phyloP scores from a whole-genome alignment of 2,888 invertebrate genomes.

The Ennomos erosarius region DNA sequence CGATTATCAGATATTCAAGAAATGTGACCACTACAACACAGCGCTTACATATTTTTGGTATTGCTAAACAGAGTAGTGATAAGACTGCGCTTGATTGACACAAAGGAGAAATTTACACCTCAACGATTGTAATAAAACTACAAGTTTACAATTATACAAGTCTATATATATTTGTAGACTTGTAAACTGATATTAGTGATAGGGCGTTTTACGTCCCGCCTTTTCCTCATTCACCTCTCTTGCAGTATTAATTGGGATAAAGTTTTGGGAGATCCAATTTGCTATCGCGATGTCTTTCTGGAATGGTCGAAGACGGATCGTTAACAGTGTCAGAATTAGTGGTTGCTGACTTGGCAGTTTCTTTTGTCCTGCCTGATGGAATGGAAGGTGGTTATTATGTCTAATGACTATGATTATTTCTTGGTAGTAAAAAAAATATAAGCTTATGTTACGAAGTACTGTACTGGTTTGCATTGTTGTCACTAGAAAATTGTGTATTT shows the following conservation, averaged over 20 bases:
- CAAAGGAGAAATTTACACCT: too few relatives aligned
- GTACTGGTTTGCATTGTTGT: too few relatives aligned
- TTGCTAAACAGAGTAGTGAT: too few relatives aligned
- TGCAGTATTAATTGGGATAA: slow-evolving; percentile 32
- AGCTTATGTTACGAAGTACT: too few relatives aligned
- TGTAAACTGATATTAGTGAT: background rate
- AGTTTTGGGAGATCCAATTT: slow-evolving; percentile 37
- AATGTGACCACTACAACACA: background rate
- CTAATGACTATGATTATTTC: too few relatives aligned
- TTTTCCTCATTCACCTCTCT: slow-evolving; percentile 31
- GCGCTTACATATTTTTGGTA: too few relatives aligned
- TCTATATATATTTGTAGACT: background rate
- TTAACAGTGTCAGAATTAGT: slow-evolving; percentile 22
- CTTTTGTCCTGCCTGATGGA: slow-evolving; percentile 21
- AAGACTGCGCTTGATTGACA: too few relatives aligned
- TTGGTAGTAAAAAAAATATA: too few relatives aligned
- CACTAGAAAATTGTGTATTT: too few relatives aligned
- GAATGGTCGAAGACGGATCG: slow-evolving; percentile 22
- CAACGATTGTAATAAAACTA: background rate
- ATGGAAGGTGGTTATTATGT: background rate
- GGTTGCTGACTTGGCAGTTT: slow-evolving; percentile 33
- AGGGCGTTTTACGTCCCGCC: slow-evolving; percentile 10
- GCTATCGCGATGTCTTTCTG: slow-evolving; percentile 33
- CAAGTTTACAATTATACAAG: background rate
- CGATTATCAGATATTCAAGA: too few relatives aligned